Base-by-base conservation (phyloP, 1,140 invertebrate species). In the Leptopilina boulardi region DNA sequence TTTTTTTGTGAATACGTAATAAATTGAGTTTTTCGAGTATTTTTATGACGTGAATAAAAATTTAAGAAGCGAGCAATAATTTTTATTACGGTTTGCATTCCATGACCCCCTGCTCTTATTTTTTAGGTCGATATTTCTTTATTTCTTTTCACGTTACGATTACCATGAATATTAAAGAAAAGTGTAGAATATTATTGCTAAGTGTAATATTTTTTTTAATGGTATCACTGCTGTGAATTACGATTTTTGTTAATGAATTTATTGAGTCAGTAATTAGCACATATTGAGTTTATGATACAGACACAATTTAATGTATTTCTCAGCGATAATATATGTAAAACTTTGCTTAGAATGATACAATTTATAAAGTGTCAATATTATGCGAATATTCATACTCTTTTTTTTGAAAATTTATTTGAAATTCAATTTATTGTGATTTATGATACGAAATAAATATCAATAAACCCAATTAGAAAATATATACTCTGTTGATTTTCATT, bases 41-140 rank as follows among this genome's bases (percentile, higher is more conserved):
- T 47, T 66, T 47, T 74, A 34, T 78, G 42, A 38, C 34, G n/a
- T 19, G 21, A 47, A 47, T 44, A 19, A 41, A 42, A 19, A 42
- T 51, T 51, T 23, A 18, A 13, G 47, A 38, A 8, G 13, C n/a
- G 9, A 59, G 30, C 26, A 73, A 21, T 34, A 34, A 26, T 13
- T 56, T 74, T 56, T 30, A 47, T 73, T 26, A 54, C 44, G 18
- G 18, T 26, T 47, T 51, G 42, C 38, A 30, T 73, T 42, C 41
- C 73, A 74, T 23, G 70, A 56, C 15, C 30, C 30, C 21, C 21
- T 41, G 34, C 34, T 42, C 21, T 44, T 70, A 71, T 59, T 44
- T 77, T 13, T 74, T 72, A 76, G 73, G 70, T 73, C 71, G 18
- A 70, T 21, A 66, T 70, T 66, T 66, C 10, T 38, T 38, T 38